These are phyloP conservation scores for Apotomis turbidana DNA, from an alignment of 2,888 invertebrate species.

Conservation along the genomic window DNA sequence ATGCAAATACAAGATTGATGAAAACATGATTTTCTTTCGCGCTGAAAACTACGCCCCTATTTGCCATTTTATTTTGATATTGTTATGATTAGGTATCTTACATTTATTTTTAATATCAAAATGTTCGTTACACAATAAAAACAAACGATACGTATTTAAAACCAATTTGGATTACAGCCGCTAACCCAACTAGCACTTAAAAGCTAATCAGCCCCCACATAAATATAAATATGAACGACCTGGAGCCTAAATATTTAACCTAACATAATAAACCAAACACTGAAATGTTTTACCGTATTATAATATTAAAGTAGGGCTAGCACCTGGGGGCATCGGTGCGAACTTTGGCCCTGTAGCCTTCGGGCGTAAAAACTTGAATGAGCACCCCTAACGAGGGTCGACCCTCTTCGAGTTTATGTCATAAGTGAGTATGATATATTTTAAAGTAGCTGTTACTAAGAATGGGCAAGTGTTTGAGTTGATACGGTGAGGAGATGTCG, in stretches of 20 bases:
- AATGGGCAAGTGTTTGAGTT: conserved; percentile 18
- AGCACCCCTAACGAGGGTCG: conserved; percentile 39
- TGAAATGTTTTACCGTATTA: conserved; percentile 10
- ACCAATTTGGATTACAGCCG: neutral
- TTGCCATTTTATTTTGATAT: no score
- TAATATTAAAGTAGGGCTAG: conserved; percentile 32
- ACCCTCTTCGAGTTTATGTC: conserved; percentile 25
- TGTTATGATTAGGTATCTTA: no score
- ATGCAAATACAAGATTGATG: no score
- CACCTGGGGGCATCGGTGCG: conserved; percentile 27
- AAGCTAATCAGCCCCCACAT: neutral
- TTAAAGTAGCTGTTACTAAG: conserved; percentile 21
- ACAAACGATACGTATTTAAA: neutral
- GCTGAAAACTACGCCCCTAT: no score
- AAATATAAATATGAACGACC: conserved; percentile 7
- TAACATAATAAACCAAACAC: conserved; percentile 20
- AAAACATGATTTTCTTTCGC: no score
- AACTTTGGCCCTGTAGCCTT: conserved; percentile 28
- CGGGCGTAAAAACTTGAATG: conserved; percentile 32
- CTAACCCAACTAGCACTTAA: neutral
- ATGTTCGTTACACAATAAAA: neutral
- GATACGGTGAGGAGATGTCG: conserved; percentile 16
- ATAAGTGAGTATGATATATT: conserved; percentile 33
- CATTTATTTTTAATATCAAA: no score
- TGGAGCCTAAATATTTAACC: neutral